A percentile compares a stretch with the other conserved stretches of the same genome.
Evolutionary conservation across 1,140 invertebrate species (phyloP).

Genomic region (Nomia melanderi): DNA sequence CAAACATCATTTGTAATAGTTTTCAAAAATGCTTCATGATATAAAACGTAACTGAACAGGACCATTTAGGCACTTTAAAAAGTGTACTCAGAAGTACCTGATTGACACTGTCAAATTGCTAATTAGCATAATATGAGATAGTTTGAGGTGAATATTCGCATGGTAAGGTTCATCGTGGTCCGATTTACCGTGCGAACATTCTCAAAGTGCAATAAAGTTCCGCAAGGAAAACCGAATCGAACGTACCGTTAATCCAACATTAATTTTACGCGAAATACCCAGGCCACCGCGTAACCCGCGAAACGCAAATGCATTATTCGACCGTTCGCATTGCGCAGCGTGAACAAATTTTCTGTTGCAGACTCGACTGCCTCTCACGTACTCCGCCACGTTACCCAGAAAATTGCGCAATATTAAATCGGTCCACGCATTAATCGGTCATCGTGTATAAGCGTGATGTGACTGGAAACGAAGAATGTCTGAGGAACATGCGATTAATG

Average conservation of each 20-base stretch:
- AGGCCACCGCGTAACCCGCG: conserved; percentile 11
- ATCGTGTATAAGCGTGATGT: neutral
- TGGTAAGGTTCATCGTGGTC: conserved; percentile 33
- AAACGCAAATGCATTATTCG: conserved; percentile 33
- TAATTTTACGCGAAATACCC: conserved; percentile 23
- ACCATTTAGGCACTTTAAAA: neutral
- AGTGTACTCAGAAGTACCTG: neutral
- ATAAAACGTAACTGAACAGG: too few species aligned
- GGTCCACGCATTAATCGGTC: conserved; percentile 30
- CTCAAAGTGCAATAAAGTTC: conserved; percentile 34
- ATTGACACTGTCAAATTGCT: neutral
- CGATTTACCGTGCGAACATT: conserved; percentile 49
- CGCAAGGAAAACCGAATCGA: conserved; percentile 28
- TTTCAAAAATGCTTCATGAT: too few species aligned
- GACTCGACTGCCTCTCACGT: conserved; percentile 13
- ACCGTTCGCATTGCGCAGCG: neutral
- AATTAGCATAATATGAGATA: neutral
- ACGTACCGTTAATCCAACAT: conserved; percentile 44
- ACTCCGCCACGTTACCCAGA: conserved; percentile 6
- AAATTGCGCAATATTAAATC: conserved; percentile 19
- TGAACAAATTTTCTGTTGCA: conserved; percentile 39
- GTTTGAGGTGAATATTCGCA: neutral
- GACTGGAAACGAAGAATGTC: neutral
- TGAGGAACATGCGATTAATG: neutral
- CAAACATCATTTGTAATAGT: too few species aligned